These are phyloP conservation scores for Anhinga rufa DNA, from an alignment of 2,113 vertebrate species.

Conservation along the genomic window DNA sequence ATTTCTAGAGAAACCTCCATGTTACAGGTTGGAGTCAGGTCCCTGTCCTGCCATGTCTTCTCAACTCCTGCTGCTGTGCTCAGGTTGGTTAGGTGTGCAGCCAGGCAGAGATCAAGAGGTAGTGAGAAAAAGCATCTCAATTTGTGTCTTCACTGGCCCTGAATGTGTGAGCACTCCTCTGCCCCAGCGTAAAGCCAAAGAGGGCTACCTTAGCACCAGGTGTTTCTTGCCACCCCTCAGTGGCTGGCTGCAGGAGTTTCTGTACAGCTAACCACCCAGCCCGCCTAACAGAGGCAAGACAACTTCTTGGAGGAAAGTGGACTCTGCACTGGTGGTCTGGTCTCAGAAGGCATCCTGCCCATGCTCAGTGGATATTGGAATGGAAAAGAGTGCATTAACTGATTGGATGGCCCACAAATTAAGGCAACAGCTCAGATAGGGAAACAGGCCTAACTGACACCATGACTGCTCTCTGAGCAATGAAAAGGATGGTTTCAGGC, in stretches of 20 bases:
- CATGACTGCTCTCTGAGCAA: background rate
- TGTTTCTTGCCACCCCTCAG: background rate
- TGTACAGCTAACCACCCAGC: background rate
- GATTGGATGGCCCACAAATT: background rate
- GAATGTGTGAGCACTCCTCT: background rate
- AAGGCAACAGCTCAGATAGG: background rate
- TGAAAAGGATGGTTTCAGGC: background rate
- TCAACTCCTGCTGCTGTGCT: background rate
- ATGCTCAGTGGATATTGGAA: background rate
- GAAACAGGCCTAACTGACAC: background rate
- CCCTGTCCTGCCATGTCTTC: background rate
- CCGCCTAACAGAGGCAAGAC: accelerated
- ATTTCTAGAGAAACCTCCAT: background rate
- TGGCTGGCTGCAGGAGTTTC: background rate
- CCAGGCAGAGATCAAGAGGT: background rate
- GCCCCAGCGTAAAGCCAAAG: background rate
- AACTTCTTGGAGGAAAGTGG: background rate
- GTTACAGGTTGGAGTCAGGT: background rate
- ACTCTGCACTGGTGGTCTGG: background rate
- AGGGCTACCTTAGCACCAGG: background rate
- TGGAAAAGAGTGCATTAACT: background rate
- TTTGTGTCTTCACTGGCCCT: accelerated
- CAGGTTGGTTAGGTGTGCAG: background rate
- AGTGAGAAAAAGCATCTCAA: background rate
- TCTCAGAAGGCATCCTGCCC: background rate